A percentile compares a stretch with the other conserved stretches of the same genome.
Conservation (phyloP, 2,113 vertebrate species). For the Beaufortia kweichowensis region DNA sequence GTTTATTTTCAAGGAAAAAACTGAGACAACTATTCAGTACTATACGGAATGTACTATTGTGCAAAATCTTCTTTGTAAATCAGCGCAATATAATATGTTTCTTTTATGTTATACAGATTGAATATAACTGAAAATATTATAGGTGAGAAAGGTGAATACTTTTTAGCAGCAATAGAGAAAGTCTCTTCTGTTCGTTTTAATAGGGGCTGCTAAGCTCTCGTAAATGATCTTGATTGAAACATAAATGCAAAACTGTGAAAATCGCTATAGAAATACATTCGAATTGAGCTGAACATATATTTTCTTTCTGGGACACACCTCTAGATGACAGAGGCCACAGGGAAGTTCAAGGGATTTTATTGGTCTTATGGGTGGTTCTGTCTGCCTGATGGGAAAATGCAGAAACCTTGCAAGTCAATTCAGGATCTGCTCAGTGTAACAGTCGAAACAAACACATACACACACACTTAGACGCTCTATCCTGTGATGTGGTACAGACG, state of each 20-base stretch:
- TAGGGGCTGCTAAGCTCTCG: no score
- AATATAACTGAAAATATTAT: no score
- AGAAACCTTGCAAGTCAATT: slow-evolving; percentile 46
- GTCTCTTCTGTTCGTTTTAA: no score
- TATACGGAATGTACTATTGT: not conserved
- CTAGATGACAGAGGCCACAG: slow-evolving; percentile 45
- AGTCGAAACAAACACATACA: slow-evolving; percentile 19
- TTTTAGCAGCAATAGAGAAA: no score
- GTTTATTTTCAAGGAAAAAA: slow-evolving; percentile 8
- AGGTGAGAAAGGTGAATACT: no score
- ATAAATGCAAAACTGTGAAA: no score
- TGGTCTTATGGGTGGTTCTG: slow-evolving; percentile 39
- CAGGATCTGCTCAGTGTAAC: slow-evolving; percentile 44
- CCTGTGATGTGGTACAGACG: slow-evolving; percentile 55
- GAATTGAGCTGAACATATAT: no score
- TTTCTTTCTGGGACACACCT: not conserved
- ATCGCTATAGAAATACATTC: not conserved
- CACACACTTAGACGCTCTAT: slow-evolving; percentile 9
- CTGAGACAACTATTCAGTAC: not conserved
- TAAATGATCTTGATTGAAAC: no score
- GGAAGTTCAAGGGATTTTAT: slow-evolving; percentile 43
- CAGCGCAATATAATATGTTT: not conserved
- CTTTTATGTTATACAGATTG: no score
- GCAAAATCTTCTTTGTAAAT: not conserved
- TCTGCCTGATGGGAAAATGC: slow-evolving; percentile 45